Conservation (phyloP, 1,140 invertebrate genomes). For the Drosophila navojoa region DNA sequence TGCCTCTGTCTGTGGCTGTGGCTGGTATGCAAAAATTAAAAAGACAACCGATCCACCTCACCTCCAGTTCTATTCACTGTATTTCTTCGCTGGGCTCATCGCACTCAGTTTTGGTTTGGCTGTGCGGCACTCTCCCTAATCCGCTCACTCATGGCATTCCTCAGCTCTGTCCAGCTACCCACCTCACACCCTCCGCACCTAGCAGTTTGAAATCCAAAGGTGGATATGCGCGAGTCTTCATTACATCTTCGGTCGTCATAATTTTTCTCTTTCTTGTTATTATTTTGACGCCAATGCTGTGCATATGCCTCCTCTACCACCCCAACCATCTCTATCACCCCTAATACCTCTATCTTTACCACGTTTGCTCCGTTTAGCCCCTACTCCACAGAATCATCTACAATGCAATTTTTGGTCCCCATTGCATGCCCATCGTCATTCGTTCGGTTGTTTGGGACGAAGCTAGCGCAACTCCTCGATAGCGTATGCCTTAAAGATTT, state of each 20-base stretch:
- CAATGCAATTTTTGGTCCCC: background rate
- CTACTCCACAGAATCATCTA: too few species aligned
- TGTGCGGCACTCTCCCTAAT: too few species aligned
- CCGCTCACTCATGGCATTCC: too few species aligned
- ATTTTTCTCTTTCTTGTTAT: slow-evolving; percentile 44
- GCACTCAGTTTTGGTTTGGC: too few species aligned
- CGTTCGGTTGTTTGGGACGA: background rate
- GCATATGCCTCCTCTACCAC: too few species aligned
- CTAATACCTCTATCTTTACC: too few species aligned
- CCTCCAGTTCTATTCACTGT: background rate
- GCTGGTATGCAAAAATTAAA: slow-evolving; percentile 62
- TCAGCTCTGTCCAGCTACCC: too few species aligned
- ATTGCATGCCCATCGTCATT: slow-evolving; percentile 4
- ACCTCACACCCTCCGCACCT: slow-evolving; percentile 1
- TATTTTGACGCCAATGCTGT: slow-evolving; percentile 36
- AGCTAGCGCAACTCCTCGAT: too few species aligned
- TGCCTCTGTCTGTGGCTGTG: background rate
- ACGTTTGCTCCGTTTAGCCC: too few species aligned
- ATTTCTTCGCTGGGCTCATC: background rate
- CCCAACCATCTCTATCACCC: too few species aligned
- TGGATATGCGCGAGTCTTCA: slow-evolving; percentile 47
- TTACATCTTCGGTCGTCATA: slow-evolving; percentile 65
- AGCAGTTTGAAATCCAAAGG: slow-evolving; percentile 30
- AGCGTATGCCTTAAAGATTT: too few species aligned
- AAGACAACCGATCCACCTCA: background rate